Conservation (phyloP, 2,113 vertebrate species). For the Dissostichus mawsoni region DNA sequence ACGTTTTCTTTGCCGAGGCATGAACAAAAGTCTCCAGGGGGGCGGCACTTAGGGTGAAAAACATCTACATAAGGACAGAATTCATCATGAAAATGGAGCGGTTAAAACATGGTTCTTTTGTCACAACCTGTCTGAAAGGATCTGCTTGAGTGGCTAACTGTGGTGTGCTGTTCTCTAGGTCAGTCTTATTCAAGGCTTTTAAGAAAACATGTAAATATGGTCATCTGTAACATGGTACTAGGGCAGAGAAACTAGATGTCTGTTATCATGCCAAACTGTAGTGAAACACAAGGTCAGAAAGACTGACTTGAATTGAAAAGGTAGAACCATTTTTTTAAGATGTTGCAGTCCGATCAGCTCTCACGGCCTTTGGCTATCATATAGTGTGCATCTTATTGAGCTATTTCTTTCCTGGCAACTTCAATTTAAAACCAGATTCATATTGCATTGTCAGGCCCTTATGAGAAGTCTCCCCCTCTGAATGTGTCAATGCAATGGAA, state of each 20-base stretch:
- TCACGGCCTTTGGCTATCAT: conserved; percentile 5
- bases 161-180: not conserved
- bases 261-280: conserved; percentile 4
- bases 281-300: not conserved
- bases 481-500: not conserved
- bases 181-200: conserved; percentile 12
- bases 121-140: not conserved
- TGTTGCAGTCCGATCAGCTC: not conserved
- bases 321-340: not conserved
- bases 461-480: not conserved
- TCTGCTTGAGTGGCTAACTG: not conserved
- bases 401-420: not conserved
- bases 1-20: not conserved
- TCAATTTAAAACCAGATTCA: conserved; percentile 10
- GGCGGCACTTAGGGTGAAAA: conserved; percentile 1
- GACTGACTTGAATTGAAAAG: not conserved
- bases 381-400: not conserved
- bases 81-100: conserved; percentile 6
- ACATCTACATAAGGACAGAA: conserved; percentile 1
- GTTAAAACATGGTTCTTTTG: conserved; percentile 3
- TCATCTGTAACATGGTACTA: not conserved
- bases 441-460: not conserved
- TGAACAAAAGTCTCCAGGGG: conserved; percentile 23
- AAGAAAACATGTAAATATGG: conserved; percentile 1
- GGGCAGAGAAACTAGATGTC: not conserved